A percentile compares a stretch with the other conserved stretches of the same genome.
These are phyloP conservation scores for Sciaenops ocellatus DNA, from an alignment of 2,797 vertebrate species.

Conservation along the genomic window DNA sequence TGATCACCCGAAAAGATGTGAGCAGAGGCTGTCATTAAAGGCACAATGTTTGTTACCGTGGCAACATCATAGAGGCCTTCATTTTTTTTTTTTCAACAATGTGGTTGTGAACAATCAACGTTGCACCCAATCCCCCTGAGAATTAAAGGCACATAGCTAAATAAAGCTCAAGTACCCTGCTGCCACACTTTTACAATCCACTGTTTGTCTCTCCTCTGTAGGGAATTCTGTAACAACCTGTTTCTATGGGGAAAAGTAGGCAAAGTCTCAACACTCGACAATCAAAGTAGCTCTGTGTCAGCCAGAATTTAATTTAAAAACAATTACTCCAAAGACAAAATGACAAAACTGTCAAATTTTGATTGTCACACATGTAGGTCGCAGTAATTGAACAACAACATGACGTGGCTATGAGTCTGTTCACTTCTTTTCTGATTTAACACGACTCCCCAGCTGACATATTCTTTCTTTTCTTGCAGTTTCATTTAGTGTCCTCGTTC, in stretches of 20 bases:
- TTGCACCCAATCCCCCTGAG: constrained; percentile 77
- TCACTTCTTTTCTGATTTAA: constrained; percentile 28
- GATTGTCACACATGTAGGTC: constrained; percentile 62
- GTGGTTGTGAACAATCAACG: constrained; percentile 79
- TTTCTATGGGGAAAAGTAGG: constrained; percentile 59
- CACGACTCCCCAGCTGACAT: constrained; percentile 20
- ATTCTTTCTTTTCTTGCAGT: constrained; percentile 16
- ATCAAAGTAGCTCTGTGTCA: constrained; percentile 62
- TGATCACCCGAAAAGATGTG: constrained; percentile 77
- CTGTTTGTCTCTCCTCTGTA: constrained; percentile 69
- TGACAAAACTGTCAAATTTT: constrained; percentile 54
- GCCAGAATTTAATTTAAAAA: constrained; percentile 65
- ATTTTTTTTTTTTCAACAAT: constrained; percentile 65
- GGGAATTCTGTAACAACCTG: constrained; percentile 78
- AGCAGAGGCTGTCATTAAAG: constrained; percentile 82
- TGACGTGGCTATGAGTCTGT: constrained; percentile 20
- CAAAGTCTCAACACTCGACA: constrained; percentile 65
- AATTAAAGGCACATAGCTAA: constrained; percentile 83
- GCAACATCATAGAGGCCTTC: constrained; percentile 82
- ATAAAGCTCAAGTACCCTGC: constrained; percentile 81
- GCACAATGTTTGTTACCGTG: constrained; percentile 84
- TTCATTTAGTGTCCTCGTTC: constrained; percentile 35
- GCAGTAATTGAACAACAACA: constrained; percentile 51
- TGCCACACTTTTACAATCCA: constrained; percentile 71
- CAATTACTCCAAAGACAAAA: constrained; percentile 49